Evolutionary conservation across 2,888 invertebrate genomes (phyloP).

Genomic region (Nemapogon koenigi): DNA sequence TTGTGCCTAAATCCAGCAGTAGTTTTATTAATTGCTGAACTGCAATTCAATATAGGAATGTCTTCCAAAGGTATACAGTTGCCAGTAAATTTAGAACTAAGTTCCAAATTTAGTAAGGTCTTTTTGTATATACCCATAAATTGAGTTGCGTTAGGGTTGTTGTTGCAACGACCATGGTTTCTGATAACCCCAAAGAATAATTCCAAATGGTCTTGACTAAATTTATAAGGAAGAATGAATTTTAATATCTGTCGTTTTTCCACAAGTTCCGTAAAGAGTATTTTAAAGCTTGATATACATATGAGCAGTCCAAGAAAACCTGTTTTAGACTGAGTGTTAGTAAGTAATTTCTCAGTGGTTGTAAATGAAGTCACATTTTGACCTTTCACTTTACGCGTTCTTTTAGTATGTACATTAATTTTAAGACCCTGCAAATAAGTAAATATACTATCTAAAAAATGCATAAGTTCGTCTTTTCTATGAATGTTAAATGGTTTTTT

Average conservation of each 20-base stretch:
- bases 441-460: conserved; percentile 1
- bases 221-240: conserved; percentile 10
- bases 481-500: neutral
- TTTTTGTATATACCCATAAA: conserved; percentile 14
- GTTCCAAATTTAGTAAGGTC: conserved; percentile 13
- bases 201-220: conserved; percentile 17
- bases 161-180: conserved; percentile 17
- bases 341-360: conserved; percentile 1
- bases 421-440: neutral
- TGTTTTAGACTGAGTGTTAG: neutral
- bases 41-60: conserved; percentile 9
- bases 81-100: conserved; percentile 14
- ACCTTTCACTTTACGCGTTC: neutral
- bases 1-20: neutral
- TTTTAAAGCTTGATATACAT: conserved; percentile 15
- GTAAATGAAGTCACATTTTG: neutral
- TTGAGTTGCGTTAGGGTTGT: conserved; percentile 15
- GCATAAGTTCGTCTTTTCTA: conserved; percentile 7
- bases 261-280: conserved; percentile 7
- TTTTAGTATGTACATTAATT: neutral
- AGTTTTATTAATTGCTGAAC: conserved; percentile 6
- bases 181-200: conserved; percentile 17
- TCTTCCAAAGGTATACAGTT: conserved; percentile 12
- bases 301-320: conserved; percentile 16
- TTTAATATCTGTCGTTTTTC: conserved; percentile 5